Conservation (phyloP, 1,140 invertebrate genomes). For the Olivierus martensii region DNA sequence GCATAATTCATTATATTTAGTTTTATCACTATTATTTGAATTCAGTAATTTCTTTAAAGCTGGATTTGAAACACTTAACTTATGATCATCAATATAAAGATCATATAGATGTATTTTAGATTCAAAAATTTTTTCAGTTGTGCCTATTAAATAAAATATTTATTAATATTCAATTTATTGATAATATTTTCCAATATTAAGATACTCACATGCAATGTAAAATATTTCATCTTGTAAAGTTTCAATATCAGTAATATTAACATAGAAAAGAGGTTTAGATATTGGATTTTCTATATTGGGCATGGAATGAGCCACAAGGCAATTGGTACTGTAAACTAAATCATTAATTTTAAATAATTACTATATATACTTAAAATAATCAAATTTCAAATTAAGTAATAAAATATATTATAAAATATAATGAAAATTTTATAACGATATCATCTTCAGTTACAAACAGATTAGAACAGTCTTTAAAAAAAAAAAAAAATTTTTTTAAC, state of each 20-base stretch:
- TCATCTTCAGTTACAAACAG: too few species aligned
- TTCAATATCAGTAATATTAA: conserved; percentile 36
- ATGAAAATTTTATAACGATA: too few species aligned
- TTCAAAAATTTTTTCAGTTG: conserved; percentile 38
- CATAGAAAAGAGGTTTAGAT: conserved; percentile 32
- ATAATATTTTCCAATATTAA: background rate
- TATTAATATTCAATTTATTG: background rate
- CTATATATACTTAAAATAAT: too few species aligned
- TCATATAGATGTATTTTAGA: conserved; percentile 32
- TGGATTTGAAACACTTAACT: conserved; percentile 7
- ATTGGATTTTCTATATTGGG: conserved; percentile 22
- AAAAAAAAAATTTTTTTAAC: too few species aligned
- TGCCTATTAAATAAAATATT: conserved; percentile 23
- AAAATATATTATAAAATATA: too few species aligned
- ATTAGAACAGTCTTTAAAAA: too few species aligned
- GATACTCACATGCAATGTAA: conserved; percentile 32
- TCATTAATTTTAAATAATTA: too few species aligned
- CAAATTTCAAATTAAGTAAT: too few species aligned
- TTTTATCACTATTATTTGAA: conserved; percentile 13
- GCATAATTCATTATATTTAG: conserved; percentile 12
- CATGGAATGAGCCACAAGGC: conserved; percentile 29
- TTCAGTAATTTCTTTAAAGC: conserved; percentile 12
- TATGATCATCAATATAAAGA: conserved; percentile 29
- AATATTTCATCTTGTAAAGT: conserved; percentile 29
- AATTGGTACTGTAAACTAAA: conserved; percentile 36